Evolutionary conservation across 2,888 invertebrate genomes (phyloP), one percentile per base, ranked within the genome.

Genomic region (Sphecodes monilicornis): DNA sequence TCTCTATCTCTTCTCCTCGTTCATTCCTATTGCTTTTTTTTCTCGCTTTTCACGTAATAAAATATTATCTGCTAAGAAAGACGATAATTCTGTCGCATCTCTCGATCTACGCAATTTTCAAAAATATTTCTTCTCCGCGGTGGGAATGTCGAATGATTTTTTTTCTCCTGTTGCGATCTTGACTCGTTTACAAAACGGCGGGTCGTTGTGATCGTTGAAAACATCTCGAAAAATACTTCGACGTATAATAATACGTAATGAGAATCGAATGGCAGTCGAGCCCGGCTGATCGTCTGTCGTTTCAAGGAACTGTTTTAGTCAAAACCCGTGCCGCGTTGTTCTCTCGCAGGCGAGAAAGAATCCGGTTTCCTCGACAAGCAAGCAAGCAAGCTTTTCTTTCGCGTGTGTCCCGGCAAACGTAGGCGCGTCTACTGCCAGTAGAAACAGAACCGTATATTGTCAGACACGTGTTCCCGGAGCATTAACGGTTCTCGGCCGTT

Each of bases 141-240:
- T 76, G 69, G 77, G 71, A 85, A 60, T 82, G 75, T 69, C 77
- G 71, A 87, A 89, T 84, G 84, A 89, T 77, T 70, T 89, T 32
- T 72, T 22, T 26, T 18, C 32, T 18, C 22, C 3, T 29, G 13
- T 46, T 3, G 1, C 3, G 18, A 54, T 18, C 5, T 3, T 32
- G 18, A 32, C 16, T 32, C 64, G 13, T 57, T 57, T 13, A n/a
- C 54, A 8, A 11, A n/a, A 10, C 22, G 10, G n/a, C n/a, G 54
- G n/a, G n/a, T 11, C n/a, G 22, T 13, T 13, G 57, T 4, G 57
- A 13, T 57, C 57, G 29, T 60, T 60, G 60, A 29, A 32, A 60
- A 29, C 29, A 60, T 60, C 60, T 60, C 29, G 60, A 29, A 60
- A 60, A 60, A 60, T 60, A 29, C 36, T 66, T 36, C 66, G n/a